Evolutionary conservation across 2,113 vertebrate species (phyloP).

Genomic region (Nothocercus nigrocapillus): DNA sequence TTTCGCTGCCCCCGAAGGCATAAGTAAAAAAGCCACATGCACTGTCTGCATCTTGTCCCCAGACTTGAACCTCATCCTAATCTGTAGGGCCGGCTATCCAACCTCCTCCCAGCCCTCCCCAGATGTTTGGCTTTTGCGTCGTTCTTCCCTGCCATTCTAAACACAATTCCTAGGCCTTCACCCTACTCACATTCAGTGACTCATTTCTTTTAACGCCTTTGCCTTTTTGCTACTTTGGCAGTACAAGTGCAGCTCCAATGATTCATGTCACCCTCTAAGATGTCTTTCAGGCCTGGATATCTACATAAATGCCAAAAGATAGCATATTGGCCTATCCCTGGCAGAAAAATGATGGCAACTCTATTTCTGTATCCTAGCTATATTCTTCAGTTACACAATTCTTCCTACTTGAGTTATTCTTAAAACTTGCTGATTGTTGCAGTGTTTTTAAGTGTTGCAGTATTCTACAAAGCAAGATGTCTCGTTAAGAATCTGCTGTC

Average conservation of each 20-base stretch:
- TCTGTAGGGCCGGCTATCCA: neutral
- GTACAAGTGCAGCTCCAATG: neutral
- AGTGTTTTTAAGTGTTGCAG: neutral
- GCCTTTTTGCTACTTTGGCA: neutral
- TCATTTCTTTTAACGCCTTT: neutral
- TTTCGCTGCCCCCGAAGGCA: neutral
- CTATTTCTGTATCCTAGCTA: neutral
- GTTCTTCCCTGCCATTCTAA: neutral
- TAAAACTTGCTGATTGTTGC: neutral
- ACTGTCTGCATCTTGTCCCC: neutral
- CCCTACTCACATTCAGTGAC: neutral
- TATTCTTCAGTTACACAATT: neutral
- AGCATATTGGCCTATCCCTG: neutral
- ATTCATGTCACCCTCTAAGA: neutral
- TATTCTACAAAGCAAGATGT: neutral
- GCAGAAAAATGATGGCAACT: neutral
- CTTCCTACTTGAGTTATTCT: neutral
- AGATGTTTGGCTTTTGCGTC: neutral
- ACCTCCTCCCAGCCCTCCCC: neutral
- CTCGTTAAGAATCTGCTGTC: neutral
- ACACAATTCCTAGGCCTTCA: neutral
- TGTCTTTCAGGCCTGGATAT: neutral
- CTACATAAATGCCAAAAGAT: neutral
- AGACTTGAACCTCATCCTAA: neutral
- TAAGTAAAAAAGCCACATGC: neutral